Base-by-base conservation (phyloP, 2,888 invertebrate species). In the Noctuana brunneofusca region DNA sequence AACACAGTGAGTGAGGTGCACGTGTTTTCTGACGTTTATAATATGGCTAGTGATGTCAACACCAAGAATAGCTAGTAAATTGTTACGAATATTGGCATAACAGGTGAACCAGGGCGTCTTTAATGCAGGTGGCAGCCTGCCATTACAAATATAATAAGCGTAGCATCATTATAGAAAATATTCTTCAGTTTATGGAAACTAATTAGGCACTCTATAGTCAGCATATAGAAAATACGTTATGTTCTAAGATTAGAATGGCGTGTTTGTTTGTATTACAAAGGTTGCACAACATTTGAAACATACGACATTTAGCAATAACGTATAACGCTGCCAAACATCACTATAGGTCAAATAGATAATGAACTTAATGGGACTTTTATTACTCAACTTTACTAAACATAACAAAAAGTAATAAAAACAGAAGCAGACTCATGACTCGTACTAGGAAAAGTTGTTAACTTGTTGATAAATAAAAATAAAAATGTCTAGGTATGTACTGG, bases 21-120 rank as follows among this genome's bases (percentile, higher is more conserved):
- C 73, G 74, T 72, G 72, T 69, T 72, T 67, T 64, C 73, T 84
- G 83, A 81, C 84, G 84, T 75, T 73, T 67, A 69, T 76, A 78
- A 80, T 79, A 80, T 82, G 80, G 79, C 76, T 72, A 68, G 77
- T 86, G 86, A 86, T 86, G 87, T 83, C 78, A 79, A 72, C 71
- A 75, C 75, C 75, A 65, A 71, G 82, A 87, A 88, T 89, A 89
- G 81, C 72, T 56, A 58, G 66, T 65, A 67, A 69, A 69, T 63
- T 69, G 70, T 70, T 68, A 66, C 66, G 67, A 70, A 71, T 70
- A 68, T 71, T 71, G 73, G 72, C 74, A 69, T 68, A 76, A 75
- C 85, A 86, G 86, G 84, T 88, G 87, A 84, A 80, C 79, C 78
- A 75, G 71, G 72, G 68, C 75, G 74, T 67, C 70, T 58, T 43